A percentile compares a stretch with the other conserved stretches of the same genome.
phyloP scores from a whole-genome alignment of 2,113 vertebrate species.

The Lycocorax pyrrhopterus region DNA sequence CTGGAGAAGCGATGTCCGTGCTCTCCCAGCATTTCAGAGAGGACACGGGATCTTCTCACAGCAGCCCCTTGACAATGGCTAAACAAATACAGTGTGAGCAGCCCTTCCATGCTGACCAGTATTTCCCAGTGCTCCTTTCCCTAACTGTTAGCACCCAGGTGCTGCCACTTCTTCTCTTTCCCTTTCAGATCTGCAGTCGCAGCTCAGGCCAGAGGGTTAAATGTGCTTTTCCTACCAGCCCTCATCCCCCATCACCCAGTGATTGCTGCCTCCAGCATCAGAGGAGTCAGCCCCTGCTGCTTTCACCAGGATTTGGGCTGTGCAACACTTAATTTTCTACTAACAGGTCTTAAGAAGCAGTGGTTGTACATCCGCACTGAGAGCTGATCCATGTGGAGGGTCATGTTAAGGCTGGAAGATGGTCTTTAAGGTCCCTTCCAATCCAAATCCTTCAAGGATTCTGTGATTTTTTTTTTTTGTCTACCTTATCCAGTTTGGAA shows the following conservation, averaged over 20 bases:
- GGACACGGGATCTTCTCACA: not conserved
- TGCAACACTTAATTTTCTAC: not conserved
- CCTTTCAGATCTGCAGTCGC: accelerated
- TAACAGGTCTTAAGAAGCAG: not conserved
- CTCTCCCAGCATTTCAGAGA: not conserved
- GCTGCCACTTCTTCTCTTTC: not conserved
- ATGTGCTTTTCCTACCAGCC: not conserved
- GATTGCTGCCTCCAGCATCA: not conserved
- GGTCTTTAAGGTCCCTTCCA: not conserved
- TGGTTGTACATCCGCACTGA: not conserved
- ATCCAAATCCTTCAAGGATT: not conserved
- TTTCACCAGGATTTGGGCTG: not conserved
- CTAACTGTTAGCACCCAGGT: not conserved
- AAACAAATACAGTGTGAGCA: not conserved
- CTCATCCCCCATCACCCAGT: not conserved
- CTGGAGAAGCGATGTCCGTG: accelerated
- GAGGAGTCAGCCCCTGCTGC: accelerated
- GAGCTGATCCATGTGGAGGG: not conserved
- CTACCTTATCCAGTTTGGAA: not conserved
- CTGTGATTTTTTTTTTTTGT: not conserved
- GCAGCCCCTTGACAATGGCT: not conserved
- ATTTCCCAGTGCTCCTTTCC: not conserved
- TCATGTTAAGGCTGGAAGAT: not conserved
- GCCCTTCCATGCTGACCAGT: not conserved
- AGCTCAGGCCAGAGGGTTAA: not conserved